Percentiles rank a stretch among this genome's conserved stretches.
phyloP scores from a whole-genome alignment of 2,888 invertebrate genomes.

The Drosophila percnosoma region DNA sequence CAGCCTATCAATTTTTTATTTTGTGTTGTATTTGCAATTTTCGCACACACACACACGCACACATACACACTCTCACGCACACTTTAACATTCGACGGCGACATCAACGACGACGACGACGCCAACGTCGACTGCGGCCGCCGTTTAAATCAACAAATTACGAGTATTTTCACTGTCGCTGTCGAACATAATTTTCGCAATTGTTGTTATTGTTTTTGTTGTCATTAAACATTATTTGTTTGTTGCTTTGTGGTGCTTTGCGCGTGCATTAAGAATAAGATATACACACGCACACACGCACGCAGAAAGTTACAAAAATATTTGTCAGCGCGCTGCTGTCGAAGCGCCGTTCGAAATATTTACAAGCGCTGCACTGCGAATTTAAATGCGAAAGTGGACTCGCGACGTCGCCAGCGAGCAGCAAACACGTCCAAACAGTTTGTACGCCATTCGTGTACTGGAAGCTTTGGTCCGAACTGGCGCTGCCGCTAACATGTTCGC shows the following conservation, averaged over 20 bases:
- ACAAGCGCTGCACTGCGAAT: constrained; percentile 52
- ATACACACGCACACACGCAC: constrained; percentile 22
- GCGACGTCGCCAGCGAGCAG: constrained; percentile 62
- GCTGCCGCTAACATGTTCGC: constrained; percentile 47
- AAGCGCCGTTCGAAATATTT: constrained; percentile 56
- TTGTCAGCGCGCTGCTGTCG: constrained; percentile 27
- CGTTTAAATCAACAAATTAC: constrained; percentile 67
- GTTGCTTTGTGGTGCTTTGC: constrained; percentile 33
- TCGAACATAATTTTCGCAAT: constrained; percentile 35
- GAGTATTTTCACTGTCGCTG: constrained; percentile 54
- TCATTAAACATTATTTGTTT: constrained; percentile 45
- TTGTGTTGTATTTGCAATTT: constrained; percentile 48
- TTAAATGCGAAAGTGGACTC: constrained; percentile 55
- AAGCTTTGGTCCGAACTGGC: constrained; percentile 57
- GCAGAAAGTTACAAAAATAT: constrained; percentile 20
- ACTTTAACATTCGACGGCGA: constrained; percentile 38
- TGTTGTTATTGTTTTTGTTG: constrained; percentile 32
- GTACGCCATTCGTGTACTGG: constrained; percentile 76
- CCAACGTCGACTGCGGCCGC: constrained; percentile 33
- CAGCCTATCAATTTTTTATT: constrained; percentile 59
- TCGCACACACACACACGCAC: constrained; percentile 34
- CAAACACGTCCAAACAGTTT: constrained; percentile 77
- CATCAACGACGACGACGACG: constrained; percentile 48
- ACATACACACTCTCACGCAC: constrained; percentile 28
- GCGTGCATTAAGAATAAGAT: constrained; percentile 34